Conservation (phyloP, 2,797 vertebrate genomes). For the Chaenodraco wilsoni region DNA sequence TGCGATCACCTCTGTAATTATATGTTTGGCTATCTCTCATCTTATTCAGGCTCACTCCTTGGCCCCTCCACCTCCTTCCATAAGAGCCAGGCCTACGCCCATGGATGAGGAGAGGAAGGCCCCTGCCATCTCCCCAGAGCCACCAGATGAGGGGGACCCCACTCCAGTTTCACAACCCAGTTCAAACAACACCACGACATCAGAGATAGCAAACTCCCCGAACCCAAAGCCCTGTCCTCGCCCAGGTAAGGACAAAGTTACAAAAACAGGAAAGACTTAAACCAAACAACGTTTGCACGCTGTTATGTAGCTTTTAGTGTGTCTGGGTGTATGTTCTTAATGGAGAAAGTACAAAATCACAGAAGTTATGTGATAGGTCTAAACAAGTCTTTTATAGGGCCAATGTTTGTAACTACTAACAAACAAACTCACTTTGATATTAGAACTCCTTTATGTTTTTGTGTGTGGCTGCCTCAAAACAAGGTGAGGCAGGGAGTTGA, state of each 20-base stretch:
- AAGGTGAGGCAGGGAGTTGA: neutral
- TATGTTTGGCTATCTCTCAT: conserved; percentile 2
- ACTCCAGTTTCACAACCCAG: conserved; percentile 32
- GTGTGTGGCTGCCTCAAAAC: conserved; percentile 1
- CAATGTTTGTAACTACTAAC: conserved; percentile 19
- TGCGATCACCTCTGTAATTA: conserved; percentile 4
- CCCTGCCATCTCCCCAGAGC: conserved; percentile 76
- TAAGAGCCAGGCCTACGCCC: conserved; percentile 69
- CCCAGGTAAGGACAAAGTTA: conserved; percentile 56
- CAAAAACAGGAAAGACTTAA: conserved; percentile 1
- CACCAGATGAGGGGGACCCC: conserved; percentile 82
- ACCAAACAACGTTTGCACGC: neutral
- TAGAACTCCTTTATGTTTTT: conserved; percentile 12
- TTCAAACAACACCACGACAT: conserved; percentile 20
- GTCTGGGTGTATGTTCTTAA: neutral
- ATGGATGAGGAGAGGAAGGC: conserved; percentile 88
- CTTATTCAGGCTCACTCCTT: conserved; percentile 60
- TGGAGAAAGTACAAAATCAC: conserved; percentile 1
- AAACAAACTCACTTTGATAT: neutral
- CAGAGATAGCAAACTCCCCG: conserved; percentile 42
- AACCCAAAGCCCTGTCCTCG: conserved; percentile 38
- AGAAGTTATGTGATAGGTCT: conserved; percentile 25
- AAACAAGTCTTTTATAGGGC: conserved; percentile 14
- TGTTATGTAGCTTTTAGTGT: neutral
- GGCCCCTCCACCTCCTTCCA: conserved; percentile 55